Conservation (phyloP, 2,113 vertebrate genomes). For the Laticauda colubrina region DNA sequence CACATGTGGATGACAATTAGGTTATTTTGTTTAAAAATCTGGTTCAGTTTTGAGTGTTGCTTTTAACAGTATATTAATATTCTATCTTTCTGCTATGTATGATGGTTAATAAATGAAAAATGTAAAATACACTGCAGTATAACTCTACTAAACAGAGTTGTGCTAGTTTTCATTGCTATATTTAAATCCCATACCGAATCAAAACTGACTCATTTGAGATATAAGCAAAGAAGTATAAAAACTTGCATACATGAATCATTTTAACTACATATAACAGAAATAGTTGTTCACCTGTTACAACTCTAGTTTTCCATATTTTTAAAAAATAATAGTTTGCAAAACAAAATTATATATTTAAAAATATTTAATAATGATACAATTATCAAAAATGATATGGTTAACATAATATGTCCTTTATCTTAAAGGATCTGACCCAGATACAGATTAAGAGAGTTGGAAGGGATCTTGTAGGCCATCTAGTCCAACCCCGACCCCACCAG, state of each 20-base stretch:
- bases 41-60: background rate
- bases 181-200: background rate
- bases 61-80: background rate
- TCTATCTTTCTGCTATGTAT: background rate
- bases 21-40: background rate
- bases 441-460: too few species aligned
- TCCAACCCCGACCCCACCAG: too few species aligned
- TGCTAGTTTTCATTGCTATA: background rate
- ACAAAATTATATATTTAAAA: conserved; percentile 47
- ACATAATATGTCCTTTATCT: conserved; percentile 55
- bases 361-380: conserved; percentile 38
- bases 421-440: conserved; percentile 37
- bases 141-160: background rate
- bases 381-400: conserved; percentile 59
- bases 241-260: background rate
- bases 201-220: background rate
- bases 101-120: background rate
- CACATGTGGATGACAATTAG: background rate
- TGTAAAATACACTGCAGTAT: background rate
- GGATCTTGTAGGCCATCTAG: too few species aligned
- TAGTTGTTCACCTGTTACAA: background rate
- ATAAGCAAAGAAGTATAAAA: background rate
- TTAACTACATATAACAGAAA: background rate
- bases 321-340: background rate
- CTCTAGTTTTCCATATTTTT: background rate